A percentile compares a stretch with the other conserved stretches of the same genome.
Conservation (phyloP, 1,140 invertebrate genomes). For the Drosophila quadrilineata region DNA sequence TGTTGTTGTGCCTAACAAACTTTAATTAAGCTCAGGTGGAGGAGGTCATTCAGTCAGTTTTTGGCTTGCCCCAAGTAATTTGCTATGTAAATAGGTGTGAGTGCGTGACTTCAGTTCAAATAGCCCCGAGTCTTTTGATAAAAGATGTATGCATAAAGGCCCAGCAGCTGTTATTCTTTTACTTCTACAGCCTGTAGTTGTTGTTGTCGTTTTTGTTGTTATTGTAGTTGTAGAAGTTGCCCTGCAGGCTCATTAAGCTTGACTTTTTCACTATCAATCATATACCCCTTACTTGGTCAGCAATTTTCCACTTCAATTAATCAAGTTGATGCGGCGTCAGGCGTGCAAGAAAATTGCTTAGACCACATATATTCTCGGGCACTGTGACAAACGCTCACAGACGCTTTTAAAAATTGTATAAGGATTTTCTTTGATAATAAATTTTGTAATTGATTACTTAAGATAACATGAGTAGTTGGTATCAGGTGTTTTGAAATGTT, state of each 20-base stretch:
- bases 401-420: too few species aligned
- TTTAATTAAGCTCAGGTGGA: slow-evolving; percentile 11
- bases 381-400: too few species aligned
- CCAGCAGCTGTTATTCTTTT: too few species aligned
- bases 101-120: slow-evolving; percentile 20
- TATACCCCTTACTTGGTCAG: slow-evolving; percentile 14
- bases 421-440: too few species aligned
- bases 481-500: too few species aligned
- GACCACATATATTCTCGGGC: slow-evolving; percentile 35
- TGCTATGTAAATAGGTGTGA: slow-evolving; percentile 14
- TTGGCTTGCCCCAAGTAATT: background rate
- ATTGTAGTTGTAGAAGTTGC: background rate
- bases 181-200: too few species aligned
- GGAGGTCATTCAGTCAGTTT: too few species aligned
- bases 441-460: too few species aligned
- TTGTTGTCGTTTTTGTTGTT: background rate
- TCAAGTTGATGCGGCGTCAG: slow-evolving; percentile 37
- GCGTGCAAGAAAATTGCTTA: slow-evolving; percentile 34
- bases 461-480: too few species aligned
- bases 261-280: slow-evolving; percentile 73
- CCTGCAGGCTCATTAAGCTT: slow-evolving; percentile 58
- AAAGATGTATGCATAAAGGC: too few species aligned
- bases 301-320: slow-evolving; percentile 60
- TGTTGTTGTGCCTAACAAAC: background rate
- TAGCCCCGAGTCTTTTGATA: too few species aligned